Percentiles rank a stretch among this genome's conserved stretches.
These are phyloP conservation scores for Sterna hirundo DNA, from an alignment of 2,113 vertebrate species.

Conservation along the genomic window DNA sequence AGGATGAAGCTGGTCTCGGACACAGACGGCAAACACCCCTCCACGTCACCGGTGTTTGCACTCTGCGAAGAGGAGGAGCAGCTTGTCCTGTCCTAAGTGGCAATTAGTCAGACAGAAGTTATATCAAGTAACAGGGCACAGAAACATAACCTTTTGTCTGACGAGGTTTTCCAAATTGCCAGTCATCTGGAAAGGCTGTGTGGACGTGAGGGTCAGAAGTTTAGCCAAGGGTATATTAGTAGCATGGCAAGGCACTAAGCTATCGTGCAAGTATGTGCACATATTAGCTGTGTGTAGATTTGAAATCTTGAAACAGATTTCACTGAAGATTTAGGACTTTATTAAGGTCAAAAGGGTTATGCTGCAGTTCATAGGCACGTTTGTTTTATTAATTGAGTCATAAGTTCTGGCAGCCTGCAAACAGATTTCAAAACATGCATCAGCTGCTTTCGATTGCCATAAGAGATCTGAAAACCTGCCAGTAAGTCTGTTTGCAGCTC, in stretches of 20 bases:
- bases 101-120: not conserved
- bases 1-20: not conserved
- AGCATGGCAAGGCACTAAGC: slow-evolving; percentile 46
- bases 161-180: slow-evolving; percentile 38
- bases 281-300: slow-evolving; percentile 25
- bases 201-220: not conserved
- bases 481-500: slow-evolving; percentile 75
- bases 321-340: slow-evolving; percentile 58
- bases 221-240: not conserved
- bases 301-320: slow-evolving; percentile 59
- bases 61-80: not conserved
- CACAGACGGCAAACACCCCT: not conserved
- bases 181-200: slow-evolving; percentile 25
- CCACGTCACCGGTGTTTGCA: fast-evolving
- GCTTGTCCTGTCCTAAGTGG: not conserved
- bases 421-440: slow-evolving; percentile 68
- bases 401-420: slow-evolving; percentile 68
- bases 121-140: not conserved
- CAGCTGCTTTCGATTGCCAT: slow-evolving; percentile 77
- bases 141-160: slow-evolving; percentile 18
- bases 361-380: slow-evolving; percentile 59
- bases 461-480: slow-evolving; percentile 72
- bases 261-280: not conserved
- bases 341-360: slow-evolving; percentile 69
- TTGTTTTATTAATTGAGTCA: slow-evolving; percentile 79